Evolutionary conservation across 2,797 vertebrate species (phyloP).

Genomic region (Myoxocephalus aenaeus): DNA sequence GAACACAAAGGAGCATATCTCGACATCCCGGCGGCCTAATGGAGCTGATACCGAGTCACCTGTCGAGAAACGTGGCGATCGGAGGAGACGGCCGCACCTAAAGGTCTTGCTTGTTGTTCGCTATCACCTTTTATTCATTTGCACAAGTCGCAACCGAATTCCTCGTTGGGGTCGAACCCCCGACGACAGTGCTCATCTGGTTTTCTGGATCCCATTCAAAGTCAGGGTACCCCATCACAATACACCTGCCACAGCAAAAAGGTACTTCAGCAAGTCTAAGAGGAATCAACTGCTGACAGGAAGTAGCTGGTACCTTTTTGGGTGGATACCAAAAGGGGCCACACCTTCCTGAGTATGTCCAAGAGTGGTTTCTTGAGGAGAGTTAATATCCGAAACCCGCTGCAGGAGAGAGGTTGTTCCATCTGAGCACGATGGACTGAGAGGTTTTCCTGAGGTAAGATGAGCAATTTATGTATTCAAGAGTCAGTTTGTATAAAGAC

Average conservation of each 20-base stretch:
- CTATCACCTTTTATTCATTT: not conserved
- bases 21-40: not conserved
- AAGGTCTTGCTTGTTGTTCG: not conserved
- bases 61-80: conserved; percentile 14
- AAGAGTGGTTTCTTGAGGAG: conserved; percentile 20
- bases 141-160: not conserved
- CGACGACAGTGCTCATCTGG: not conserved
- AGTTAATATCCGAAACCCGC: conserved; percentile 18
- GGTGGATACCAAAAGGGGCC: conserved; percentile 43
- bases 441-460: conserved; percentile 30
- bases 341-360: conserved; percentile 57
- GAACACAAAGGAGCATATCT: conserved; percentile 31
- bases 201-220: not conserved
- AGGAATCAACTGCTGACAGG: not conserved
- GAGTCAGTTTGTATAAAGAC: not conserved
- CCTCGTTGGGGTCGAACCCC: not conserved
- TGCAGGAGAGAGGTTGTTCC: conserved; percentile 19
- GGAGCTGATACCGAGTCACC: conserved; percentile 43
- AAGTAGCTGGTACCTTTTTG: conserved; percentile 3
- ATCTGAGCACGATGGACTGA: conserved; percentile 35
- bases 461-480: not conserved
- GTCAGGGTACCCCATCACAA: not conserved
- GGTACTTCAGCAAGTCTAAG: not conserved
- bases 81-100: conserved; percentile 5
- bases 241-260: not conserved